Conservation (phyloP, 2,888 invertebrate genomes). For the Esperia sulphurella region DNA sequence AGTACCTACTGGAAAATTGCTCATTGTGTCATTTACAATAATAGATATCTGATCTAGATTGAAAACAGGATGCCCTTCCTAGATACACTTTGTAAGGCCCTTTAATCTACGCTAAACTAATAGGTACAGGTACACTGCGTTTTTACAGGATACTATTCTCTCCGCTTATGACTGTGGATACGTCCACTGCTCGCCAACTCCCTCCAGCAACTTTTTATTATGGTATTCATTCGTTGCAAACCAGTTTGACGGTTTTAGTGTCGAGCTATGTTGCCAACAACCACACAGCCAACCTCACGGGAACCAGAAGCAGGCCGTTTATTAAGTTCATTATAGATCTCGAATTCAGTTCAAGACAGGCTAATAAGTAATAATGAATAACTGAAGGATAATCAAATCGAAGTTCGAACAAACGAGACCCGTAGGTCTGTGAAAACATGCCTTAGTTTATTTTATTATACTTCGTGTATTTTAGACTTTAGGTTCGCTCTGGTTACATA, state of each 20-base stretch:
- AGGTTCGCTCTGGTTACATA: no score
- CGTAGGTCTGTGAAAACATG: no score
- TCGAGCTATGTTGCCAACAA: conserved; percentile 47
- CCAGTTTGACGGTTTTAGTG: conserved; percentile 64
- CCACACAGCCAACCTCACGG: conserved; percentile 36
- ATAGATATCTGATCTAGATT: no score
- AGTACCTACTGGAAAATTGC: no score
- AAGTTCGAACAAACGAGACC: no score
- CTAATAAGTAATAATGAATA: neutral
- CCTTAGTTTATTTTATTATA: no score
- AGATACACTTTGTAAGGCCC: neutral
- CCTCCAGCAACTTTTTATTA: conserved; percentile 63
- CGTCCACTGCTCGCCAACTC: conserved; percentile 1
- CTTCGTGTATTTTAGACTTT: no score
- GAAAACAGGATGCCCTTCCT: no score
- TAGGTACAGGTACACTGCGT: no score
- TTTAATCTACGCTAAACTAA: neutral
- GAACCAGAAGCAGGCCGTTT: conserved; percentile 29
- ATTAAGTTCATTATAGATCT: conserved; percentile 8
- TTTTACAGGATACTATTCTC: no score
- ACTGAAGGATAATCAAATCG: neutral
- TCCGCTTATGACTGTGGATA: conserved; percentile 17
- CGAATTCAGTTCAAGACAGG: neutral
- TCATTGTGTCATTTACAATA: no score
- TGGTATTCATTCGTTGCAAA: conserved; percentile 59